These are phyloP conservation scores for Ochropleura plecta DNA, from an alignment of 2,888 invertebrate genomes.

Conservation along the genomic window DNA sequence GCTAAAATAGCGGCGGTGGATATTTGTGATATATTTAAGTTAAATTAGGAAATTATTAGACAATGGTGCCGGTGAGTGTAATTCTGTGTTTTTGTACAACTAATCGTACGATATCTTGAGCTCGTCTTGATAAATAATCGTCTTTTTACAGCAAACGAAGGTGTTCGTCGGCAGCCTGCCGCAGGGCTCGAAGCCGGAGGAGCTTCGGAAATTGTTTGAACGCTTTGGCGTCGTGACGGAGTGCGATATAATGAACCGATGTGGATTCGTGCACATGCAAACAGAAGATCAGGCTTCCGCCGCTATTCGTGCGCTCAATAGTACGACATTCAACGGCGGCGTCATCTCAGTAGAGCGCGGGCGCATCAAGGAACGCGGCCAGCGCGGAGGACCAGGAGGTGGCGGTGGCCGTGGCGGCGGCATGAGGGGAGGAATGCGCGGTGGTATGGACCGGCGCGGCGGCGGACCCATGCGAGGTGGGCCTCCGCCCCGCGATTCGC, in stretches of 20 bases:
- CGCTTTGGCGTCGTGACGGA: conserved; percentile 97
- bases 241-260: conserved; percentile 98
- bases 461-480: conserved; percentile 77
- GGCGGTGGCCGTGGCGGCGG: conserved; percentile 78
- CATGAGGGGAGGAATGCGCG: conserved; percentile 86
- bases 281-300: conserved; percentile 95
- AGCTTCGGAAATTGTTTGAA: conserved; percentile 95
- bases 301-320: conserved; percentile 95
- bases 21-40: conserved; percentile 48
- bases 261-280: conserved; percentile 98
- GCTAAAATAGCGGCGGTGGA: conserved; percentile 57
- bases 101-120: background rate
- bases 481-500: conserved; percentile 79
- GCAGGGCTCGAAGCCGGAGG: conserved; percentile 95
- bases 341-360: conserved; percentile 96
- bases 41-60: conserved; percentile 59
- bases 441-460: conserved; percentile 80
- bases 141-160: conserved; percentile 92
- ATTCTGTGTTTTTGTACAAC: conserved; percentile 21
- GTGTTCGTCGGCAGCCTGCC: conserved; percentile 98
- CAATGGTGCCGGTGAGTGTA: conserved; percentile 87
- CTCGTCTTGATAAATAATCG: conserved; percentile 40
- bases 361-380: conserved; percentile 93
- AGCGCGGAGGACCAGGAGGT: conserved; percentile 88
- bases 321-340: conserved; percentile 95